Evolutionary conservation across 2,113 vertebrate genomes (phyloP).

Genomic region (Potamarius usumacintae): DNA sequence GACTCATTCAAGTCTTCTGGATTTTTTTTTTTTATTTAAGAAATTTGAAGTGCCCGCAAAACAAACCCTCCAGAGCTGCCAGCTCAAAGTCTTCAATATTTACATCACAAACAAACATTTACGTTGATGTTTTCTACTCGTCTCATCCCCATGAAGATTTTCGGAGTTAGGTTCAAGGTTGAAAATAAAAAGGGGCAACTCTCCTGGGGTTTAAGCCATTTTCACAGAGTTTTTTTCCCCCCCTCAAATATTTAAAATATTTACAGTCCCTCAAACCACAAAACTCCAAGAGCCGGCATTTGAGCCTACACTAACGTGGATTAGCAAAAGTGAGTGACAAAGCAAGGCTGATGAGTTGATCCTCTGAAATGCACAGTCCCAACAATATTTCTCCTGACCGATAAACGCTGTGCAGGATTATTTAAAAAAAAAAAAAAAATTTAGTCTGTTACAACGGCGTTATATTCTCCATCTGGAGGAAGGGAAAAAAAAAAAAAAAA

Average conservation of each 20-base stretch:
- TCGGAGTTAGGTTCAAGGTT: slow-evolving; percentile 58
- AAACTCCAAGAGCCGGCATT: slow-evolving; percentile 70
- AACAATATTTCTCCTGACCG: slow-evolving; percentile 49
- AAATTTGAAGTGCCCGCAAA: slow-evolving; percentile 77
- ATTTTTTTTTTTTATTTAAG: slow-evolving; percentile 77
- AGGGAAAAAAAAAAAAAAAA: neutral
- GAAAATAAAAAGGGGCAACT: slow-evolving; percentile 54
- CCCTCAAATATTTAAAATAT: slow-evolving; percentile 95
- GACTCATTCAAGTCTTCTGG: slow-evolving; percentile 66
- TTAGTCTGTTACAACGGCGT: slow-evolving; percentile 50
- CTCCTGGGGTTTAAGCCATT: slow-evolving; percentile 56
- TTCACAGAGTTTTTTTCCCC: slow-evolving; percentile 41
- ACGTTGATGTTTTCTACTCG: slow-evolving; percentile 64
- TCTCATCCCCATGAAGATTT: slow-evolving; percentile 46
- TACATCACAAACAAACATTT: slow-evolving; percentile 73
- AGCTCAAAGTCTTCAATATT: slow-evolving; percentile 62
- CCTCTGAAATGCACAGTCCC: slow-evolving; percentile 33
- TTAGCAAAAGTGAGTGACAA: slow-evolving; percentile 57
- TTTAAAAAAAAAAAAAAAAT: slow-evolving; percentile 58
- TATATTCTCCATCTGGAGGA: slow-evolving; percentile 46
- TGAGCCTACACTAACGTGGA: slow-evolving; percentile 61
- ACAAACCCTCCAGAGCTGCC: slow-evolving; percentile 69
- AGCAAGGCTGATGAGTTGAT: slow-evolving; percentile 52
- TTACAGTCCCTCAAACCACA: slow-evolving; percentile 86
- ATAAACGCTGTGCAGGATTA: slow-evolving; percentile 62